Evolutionary conservation across 1,140 invertebrate species (phyloP), one percentile per base, ranked within the genome.

Genomic region (Atopsyche davidsoni): DNA sequence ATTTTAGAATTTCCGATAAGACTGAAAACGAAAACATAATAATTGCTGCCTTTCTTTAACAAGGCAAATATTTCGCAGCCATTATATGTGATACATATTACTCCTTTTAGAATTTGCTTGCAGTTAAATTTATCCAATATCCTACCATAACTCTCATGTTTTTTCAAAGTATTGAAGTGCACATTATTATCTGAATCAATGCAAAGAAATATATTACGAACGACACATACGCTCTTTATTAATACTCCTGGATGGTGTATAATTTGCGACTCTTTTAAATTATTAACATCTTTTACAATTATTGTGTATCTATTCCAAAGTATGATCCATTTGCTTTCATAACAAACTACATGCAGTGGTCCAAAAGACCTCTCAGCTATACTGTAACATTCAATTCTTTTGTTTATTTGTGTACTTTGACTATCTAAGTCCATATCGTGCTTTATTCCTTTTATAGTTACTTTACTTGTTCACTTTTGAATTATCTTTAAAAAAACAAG

Each of bases 271-370:
- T 10, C 21, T 7, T 18, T 28, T n/a, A 34, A 21, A 17, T 41
- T 13, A n/a, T 25, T n/a, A 11, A 38, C 6, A 11, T 41, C 21
- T 34, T 41, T 48, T 28, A 49, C 18, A 3, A 49, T 31, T 13
- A 49, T 21, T 4, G 25, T 42, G 16, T 40, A 49, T 32, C 31
- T 40, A 19, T 49, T 48, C 36, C 39, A 49, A 18, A 49, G 31
- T 22, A 49, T 10, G 9, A 49, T 16, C 25, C 25, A 28, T 7
- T 7, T 7, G n/a, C n/a, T 28, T 7, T 28, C 25, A 7, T 28
- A 7, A 28, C n/a, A n/a, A n/a, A n/a, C n/a, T n/a, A n/a, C n/a
- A n/a, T n/a, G n/a, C n/a, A n/a, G n/a, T n/a, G n/a, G n/a, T n/a
- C n/a, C n/a, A n/a, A n/a, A n/a, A n/a, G n/a, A n/a, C n/a, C n/a